A percentile compares a stretch with the other conserved stretches of the same genome.
Evolutionary conservation across 2,797 vertebrate genomes (phyloP).

Genomic region (Muraenolepis orangiensis): DNA sequence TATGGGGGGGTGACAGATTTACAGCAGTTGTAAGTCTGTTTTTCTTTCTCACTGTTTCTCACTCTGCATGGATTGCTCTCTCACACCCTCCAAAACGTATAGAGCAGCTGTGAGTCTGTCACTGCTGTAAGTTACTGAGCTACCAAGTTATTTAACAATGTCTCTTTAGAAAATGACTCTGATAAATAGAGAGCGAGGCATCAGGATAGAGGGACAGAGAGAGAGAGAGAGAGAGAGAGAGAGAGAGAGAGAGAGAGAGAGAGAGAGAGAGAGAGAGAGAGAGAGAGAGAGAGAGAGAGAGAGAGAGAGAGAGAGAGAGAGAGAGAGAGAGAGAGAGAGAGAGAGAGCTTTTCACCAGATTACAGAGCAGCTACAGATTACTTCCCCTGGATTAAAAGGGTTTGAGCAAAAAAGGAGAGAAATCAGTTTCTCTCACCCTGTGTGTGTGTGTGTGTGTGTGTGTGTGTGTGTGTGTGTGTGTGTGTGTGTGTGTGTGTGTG

Average conservation of each 20-base stretch:
- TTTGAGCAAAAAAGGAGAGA: constrained; percentile 52
- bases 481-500: not conserved
- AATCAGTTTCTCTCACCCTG: constrained; percentile 39
- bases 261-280: constrained; percentile 38
- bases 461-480: constrained; percentile 11
- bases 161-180: constrained; percentile 69
- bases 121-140: constrained; percentile 33
- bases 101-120: no score
- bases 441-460: constrained; percentile 26
- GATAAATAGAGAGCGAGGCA: constrained; percentile 64
- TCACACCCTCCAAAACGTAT: no score
- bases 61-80: no score
- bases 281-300: constrained; percentile 41
- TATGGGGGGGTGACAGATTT: no score
- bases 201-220: not conserved
- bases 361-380: constrained; percentile 69
- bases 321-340: constrained; percentile 42
- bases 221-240: constrained; percentile 20
- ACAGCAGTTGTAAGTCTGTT: no score
- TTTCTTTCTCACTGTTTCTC: no score
- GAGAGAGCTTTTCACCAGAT: constrained; percentile 65
- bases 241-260: constrained; percentile 55
- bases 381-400: constrained; percentile 64
- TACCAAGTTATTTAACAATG: constrained; percentile 58
- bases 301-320: constrained; percentile 59